A percentile compares a stretch with the other conserved stretches of the same genome.
These are phyloP conservation scores for Mormyrops attenuatus DNA, from an alignment of 2,797 vertebrate genomes.

Conservation along the genomic window DNA sequence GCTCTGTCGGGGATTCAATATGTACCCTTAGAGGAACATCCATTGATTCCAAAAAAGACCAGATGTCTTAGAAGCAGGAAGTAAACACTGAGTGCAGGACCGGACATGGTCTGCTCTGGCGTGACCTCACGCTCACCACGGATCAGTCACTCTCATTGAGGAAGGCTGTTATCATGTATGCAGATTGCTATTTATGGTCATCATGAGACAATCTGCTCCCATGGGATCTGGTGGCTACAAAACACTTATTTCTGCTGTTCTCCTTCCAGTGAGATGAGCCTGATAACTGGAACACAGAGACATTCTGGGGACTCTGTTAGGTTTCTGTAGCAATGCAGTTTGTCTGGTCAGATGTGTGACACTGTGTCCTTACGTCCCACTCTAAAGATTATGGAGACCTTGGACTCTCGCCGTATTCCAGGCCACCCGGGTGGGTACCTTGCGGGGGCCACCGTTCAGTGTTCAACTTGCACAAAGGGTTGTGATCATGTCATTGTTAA, in stretches of 20 bases:
- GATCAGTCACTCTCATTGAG: neutral
- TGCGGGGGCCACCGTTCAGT: neutral
- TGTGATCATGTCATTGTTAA: neutral
- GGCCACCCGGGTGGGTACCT: neutral
- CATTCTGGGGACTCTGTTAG: neutral
- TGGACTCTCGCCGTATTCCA: neutral
- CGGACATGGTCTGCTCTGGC: neutral
- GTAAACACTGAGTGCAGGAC: neutral
- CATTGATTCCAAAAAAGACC: constrained; percentile 6
- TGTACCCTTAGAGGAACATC: neutral
- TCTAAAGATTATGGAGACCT: neutral
- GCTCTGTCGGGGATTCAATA: neutral
- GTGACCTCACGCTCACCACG: neutral
- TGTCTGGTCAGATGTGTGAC: neutral
- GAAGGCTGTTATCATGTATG: neutral
- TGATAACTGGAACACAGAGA: neutral
- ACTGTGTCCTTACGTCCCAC: neutral
- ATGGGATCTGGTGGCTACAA: neutral
- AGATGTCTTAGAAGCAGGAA: constrained; percentile 2
- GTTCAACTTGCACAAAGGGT: neutral
- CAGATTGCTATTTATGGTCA: constrained; percentile 10
- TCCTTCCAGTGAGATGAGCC: neutral
- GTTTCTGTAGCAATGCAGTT: neutral
- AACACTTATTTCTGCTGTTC: neutral
- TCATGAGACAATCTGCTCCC: neutral